Evolutionary conservation across 23 tunicate genomes (phyloP), one percentile per base, ranked within the genome.

Genomic region (Clavelina lepadiformis): DNA sequence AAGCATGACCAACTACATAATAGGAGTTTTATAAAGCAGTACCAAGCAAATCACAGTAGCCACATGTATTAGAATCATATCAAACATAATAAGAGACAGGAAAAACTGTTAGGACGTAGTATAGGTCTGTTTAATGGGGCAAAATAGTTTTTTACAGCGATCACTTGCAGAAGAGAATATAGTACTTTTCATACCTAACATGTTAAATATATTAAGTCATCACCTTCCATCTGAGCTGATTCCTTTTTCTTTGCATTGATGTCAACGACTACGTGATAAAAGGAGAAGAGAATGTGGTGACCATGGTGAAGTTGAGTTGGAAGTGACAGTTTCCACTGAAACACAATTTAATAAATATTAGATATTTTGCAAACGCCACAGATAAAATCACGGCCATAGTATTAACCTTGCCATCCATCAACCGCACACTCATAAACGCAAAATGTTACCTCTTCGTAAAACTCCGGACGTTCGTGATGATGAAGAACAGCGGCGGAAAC

Each of bases 291-390:
- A 44, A 89, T 61, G 57, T 89, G 97, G 59, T 89, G 97, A 31
- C 97, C 97, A 32, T 79, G 81, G 71, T 89, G 97, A 13, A 89
- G 88, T 63, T 89, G 97, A 30, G 97, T 78, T 20, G 97, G 97
- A 11, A 89, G 88, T 13, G 72, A 57, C 19, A 89, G 72, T 49
- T 89, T 89, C 75, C 81, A 89, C 97, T 89, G 52, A 44, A 51
- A 68, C 13, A 28, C 18, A 30, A 60, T 31, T 22, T 22, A 8
- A 13, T 19, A 54, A 20, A 54, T 13, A 8, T 54, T 22, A 41
- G 11, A 15, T 8, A 15, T 41, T 8, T 41, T 8, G 13, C 49
- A 41, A 8, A 15, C 49, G 15, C 11, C 49, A 11, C 49, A 41
- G 15, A 41, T 15, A 11, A 11, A 8, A 41, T 15, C 13, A 8